Evolutionary conservation across 2,113 vertebrate genomes (phyloP), one percentile per base, ranked within the genome.

Genomic region (Prunella fulvescens): DNA sequence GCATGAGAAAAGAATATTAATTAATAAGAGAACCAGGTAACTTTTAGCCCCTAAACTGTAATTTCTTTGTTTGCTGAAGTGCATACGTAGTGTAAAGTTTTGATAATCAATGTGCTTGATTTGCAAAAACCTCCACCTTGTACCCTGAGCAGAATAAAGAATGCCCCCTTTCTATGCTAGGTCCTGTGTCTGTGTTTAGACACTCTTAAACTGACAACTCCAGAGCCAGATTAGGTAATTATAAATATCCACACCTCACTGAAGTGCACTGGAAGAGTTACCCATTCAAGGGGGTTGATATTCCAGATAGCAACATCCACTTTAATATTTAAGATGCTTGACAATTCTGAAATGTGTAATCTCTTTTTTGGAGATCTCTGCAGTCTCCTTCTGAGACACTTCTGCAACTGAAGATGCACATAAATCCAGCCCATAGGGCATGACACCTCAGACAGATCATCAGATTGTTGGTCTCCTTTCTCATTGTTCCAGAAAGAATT

Each of bases 341-440:
- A 18, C 2, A 60, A 65, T 84, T 69, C 40, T 73, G 37, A 84
- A 25, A 11, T 29, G 10, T 39, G 8, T 11, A 31, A 45, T 44
- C 12, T 48, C 9, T 25, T 44, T 82, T 81, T 72, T 5, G 14
- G 11, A 62, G n/a, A 29, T n/a, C 4, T 88, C 60, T 60, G 3
- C 5, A 54, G 22, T 31, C 12, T 50, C 42, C 9, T 24, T 22
- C 23, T 26, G 19, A 53, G 31, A 28, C 8, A 4, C 2, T 67
- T 37, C 23, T 53, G 7, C 10, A 35, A 7, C 5, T 2, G 2
- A 28, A 17, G 18, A 5, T 60, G 24, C 11, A 35, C 7, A 20
- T 18, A 12, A 19, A 6, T 33, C 10, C 37, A 73, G 22, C 1
- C 5, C 11, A 31, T 1, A n/a, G 10, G 19, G 3, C 4, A 23